phyloP scores from a whole-genome alignment of 2,888 invertebrate genomes.

The Hirtodrosophila cameraria region DNA sequence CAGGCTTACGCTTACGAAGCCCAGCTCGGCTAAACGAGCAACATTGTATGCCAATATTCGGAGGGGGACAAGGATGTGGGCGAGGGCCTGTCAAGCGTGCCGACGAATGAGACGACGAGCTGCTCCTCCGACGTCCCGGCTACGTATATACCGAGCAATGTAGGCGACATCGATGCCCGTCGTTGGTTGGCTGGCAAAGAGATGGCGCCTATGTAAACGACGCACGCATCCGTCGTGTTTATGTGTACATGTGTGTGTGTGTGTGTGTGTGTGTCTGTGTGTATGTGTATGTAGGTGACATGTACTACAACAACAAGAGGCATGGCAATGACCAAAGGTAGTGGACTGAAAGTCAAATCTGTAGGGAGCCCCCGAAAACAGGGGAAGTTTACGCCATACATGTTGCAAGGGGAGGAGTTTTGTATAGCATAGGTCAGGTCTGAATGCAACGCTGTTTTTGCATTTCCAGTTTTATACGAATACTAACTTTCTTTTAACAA shows the following conservation, averaged over 20 bases:
- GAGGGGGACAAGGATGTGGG: constrained; percentile 41
- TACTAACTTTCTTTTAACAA: constrained; percentile 3
- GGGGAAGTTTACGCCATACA: constrained; percentile 79
- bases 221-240: constrained; percentile 58
- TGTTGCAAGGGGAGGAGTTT: constrained; percentile 80
- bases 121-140: constrained; percentile 23
- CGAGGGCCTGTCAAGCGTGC: constrained; percentile 52
- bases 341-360: constrained; percentile 68
- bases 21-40: constrained; percentile 64
- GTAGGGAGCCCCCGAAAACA: constrained; percentile 65
- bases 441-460: not conserved
- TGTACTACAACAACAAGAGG: constrained; percentile 64
- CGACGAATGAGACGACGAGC: constrained; percentile 75
- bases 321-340: constrained; percentile 69
- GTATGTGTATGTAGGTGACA: constrained; percentile 75
- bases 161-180: constrained; percentile 66
- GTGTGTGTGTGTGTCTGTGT: constrained; percentile 15
- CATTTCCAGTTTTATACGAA: not conserved
- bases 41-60: constrained; percentile 68
- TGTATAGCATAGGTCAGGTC: not conserved
- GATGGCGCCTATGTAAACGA: constrained; percentile 76
- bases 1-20: constrained; percentile 56
- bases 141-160: constrained; percentile 64
- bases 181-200: constrained; percentile 71
- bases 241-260: constrained; percentile 1